phyloP scores from a whole-genome alignment of 2,797 vertebrate genomes.

The Crenuchus spilurus region DNA sequence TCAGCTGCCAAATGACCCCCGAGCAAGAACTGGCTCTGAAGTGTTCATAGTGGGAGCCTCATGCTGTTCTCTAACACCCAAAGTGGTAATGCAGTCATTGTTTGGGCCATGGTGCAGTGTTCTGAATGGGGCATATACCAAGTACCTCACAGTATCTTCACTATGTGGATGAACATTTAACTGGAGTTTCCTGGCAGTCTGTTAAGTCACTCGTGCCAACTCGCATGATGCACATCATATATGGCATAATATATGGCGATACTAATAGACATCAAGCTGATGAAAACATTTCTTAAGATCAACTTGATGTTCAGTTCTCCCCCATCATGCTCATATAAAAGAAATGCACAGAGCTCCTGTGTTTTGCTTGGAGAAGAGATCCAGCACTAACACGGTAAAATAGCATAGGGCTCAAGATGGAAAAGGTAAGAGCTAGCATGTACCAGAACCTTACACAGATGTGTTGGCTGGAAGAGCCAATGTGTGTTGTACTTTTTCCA shows the following conservation, averaged over 20 bases:
- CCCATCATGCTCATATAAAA: slow-evolving; percentile 30
- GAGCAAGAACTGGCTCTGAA: background rate
- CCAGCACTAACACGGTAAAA: slow-evolving; percentile 39
- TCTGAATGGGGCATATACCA: background rate
- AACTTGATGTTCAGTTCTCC: background rate
- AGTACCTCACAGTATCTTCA: slow-evolving; percentile 1
- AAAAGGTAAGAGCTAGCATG: background rate
- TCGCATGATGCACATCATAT: slow-evolving; percentile 6
- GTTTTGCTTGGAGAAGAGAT: slow-evolving; percentile 46
- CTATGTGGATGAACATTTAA: background rate
- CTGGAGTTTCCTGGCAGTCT: background rate
- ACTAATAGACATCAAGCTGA: slow-evolving; percentile 1
- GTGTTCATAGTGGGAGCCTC: background rate
- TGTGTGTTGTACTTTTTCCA: no score
- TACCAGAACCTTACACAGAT: no score
- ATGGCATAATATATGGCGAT: background rate
- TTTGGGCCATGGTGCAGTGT: no score
- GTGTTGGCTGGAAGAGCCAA: no score
- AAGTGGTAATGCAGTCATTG: background rate
- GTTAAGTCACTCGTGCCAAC: background rate
- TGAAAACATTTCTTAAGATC: background rate
- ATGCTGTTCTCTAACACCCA: background rate
- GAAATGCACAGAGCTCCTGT: slow-evolving; percentile 33
- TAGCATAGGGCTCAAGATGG: no score
- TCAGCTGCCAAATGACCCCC: background rate